Evolutionary conservation across 2,113 vertebrate genomes (phyloP).

Genomic region (Vanacampus margaritifer): DNA sequence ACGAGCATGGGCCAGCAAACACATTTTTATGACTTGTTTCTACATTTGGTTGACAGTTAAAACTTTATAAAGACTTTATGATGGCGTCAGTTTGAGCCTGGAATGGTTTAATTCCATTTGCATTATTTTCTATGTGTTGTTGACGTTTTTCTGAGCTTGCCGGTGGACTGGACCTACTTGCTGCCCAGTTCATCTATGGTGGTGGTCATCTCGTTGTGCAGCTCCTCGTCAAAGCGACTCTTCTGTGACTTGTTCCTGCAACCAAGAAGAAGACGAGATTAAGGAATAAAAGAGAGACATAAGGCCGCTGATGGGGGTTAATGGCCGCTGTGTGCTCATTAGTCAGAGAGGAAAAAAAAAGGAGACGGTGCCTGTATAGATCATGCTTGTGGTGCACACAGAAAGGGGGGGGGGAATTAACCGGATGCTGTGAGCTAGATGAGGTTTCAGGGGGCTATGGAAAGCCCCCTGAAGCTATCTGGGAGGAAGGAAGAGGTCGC

Average conservation of each 20-base stretch:
- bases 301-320: neutral
- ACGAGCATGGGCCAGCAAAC: too few relatives aligned
- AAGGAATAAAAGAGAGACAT: constrained; percentile 16
- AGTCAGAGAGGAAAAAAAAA: constrained; percentile 31
- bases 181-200: constrained; percentile 91
- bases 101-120: neutral
- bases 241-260: constrained; percentile 87
- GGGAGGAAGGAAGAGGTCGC: constrained; percentile 61
- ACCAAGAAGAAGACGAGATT: constrained; percentile 46
- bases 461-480: constrained; percentile 33
- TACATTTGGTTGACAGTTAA: too few relatives aligned
- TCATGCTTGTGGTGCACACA: constrained; percentile 2
- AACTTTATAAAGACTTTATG: too few relatives aligned
- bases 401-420: constrained; percentile 24
- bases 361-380: constrained; percentile 23
- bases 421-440: constrained; percentile 49
- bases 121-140: neutral
- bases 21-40: too few relatives aligned
- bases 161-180: constrained; percentile 71
- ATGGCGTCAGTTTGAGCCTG: neutral
- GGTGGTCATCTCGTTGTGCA: constrained; percentile 89
- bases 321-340: constrained; percentile 35
- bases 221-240: constrained; percentile 87
- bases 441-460: constrained; percentile 40
- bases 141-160: neutral